Evolutionary conservation across 2,113 vertebrate species (phyloP).

Genomic region (Acrocephalus kingi): DNA sequence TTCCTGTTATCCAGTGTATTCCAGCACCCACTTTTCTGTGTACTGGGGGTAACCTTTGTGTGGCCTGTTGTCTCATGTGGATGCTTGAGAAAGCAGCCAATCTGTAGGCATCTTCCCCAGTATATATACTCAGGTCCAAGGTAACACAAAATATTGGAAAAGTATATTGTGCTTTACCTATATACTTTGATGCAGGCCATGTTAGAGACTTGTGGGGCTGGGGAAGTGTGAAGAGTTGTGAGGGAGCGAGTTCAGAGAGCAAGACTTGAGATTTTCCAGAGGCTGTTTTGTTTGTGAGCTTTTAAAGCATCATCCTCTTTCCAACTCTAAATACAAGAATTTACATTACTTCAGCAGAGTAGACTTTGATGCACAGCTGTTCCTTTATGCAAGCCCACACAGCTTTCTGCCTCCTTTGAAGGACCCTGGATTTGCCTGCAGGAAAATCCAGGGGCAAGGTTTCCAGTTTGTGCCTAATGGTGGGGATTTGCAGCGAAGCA

Average conservation of each 20-base stretch:
- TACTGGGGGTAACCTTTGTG: not conserved
- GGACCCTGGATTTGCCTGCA: not conserved
- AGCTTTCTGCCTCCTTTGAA: not conserved
- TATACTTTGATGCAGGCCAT: not conserved
- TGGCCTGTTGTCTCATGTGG: fast-evolving
- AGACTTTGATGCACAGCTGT: not conserved
- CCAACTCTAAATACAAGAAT: not conserved
- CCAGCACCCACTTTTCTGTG: fast-evolving
- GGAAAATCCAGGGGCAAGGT: not conserved
- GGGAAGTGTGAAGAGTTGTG: not conserved
- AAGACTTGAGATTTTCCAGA: not conserved
- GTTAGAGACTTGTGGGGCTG: fast-evolving
- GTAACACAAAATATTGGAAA: not conserved
- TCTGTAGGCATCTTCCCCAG: not conserved
- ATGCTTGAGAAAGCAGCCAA: not conserved
- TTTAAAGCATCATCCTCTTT: not conserved
- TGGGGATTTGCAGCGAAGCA: not conserved
- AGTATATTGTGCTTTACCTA: not conserved
- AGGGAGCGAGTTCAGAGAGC: not conserved
- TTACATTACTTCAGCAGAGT: not conserved
- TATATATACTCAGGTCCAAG: not conserved
- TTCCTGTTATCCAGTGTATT: not conserved
- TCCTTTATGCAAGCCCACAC: not conserved
- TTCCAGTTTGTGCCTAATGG: not conserved
- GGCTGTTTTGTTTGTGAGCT: not conserved